Conservation (phyloP, 2,888 invertebrate species). For the Diarsia brunnea region DNA sequence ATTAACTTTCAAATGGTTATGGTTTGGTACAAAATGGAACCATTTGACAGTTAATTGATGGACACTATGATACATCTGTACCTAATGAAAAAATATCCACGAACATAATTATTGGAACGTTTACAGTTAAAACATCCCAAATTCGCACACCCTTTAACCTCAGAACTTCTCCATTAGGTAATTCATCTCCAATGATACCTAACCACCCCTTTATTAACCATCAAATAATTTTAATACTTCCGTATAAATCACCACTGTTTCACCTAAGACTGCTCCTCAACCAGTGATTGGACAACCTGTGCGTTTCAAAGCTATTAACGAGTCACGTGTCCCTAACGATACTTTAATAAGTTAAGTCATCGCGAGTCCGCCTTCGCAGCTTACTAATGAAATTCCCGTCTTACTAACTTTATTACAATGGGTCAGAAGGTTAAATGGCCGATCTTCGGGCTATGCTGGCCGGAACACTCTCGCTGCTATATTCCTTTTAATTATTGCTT, state of each 20-base stretch:
- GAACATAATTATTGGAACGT: not conserved
- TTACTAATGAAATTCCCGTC: constrained; percentile 77
- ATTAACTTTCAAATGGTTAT: too few species aligned
- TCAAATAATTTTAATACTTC: constrained; percentile 34
- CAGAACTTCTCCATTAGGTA: not conserved
- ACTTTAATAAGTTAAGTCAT: constrained; percentile 73
- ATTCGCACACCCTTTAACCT: not conserved
- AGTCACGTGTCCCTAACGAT: constrained; percentile 63
- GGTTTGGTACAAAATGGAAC: too few species aligned
- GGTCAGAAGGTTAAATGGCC: constrained; percentile 82
- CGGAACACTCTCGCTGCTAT: constrained; percentile 64
- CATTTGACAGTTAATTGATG: too few species aligned
- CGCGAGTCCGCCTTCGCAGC: constrained; percentile 60
- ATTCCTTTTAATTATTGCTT: constrained; percentile 58
- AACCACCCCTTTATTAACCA: constrained; percentile 8
- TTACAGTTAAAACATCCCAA: not conserved
- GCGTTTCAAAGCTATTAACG: constrained; percentile 56
- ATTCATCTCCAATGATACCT: not conserved
- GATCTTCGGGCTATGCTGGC: constrained; percentile 64
- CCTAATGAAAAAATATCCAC: not conserved
- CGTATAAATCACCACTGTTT: constrained; percentile 34
- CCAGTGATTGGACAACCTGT: constrained; percentile 55
- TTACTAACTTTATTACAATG: constrained; percentile 80
- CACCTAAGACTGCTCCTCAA: constrained; percentile 25
- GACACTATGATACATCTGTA: too few species aligned